Conservation (phyloP, 2,113 vertebrate species). For the Thunnus maccoyii region DNA sequence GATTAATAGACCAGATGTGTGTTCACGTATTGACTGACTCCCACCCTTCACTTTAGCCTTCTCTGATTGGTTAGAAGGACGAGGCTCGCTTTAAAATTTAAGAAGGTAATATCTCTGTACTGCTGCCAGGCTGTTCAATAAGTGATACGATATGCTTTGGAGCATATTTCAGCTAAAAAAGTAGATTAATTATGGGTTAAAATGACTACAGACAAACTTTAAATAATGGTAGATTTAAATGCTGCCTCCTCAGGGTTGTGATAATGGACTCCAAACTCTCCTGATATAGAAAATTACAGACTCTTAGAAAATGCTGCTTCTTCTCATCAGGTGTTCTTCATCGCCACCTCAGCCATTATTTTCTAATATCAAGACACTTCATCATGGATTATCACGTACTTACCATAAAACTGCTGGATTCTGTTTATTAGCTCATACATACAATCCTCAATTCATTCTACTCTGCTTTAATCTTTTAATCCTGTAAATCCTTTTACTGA, state of each 20-base stretch:
- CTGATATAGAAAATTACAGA: not conserved
- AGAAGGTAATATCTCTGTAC: too few species aligned
- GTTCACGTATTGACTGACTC: too few species aligned
- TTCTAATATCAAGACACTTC: not conserved
- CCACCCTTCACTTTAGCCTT: too few species aligned
- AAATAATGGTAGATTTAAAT: constrained; percentile 23
- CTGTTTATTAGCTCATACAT: constrained; percentile 9
- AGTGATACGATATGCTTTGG: too few species aligned
- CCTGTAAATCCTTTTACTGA: constrained; percentile 20
- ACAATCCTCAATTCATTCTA: not conserved
- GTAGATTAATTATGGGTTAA: not conserved
- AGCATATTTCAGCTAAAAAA: too few species aligned
- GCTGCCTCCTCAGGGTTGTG: not conserved
- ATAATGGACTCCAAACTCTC: not conserved
- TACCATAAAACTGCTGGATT: too few species aligned
- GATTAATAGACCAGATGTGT: too few species aligned
- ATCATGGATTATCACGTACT: not conserved
- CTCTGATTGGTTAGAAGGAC: too few species aligned
- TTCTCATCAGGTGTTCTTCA: not conserved
- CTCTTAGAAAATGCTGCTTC: not conserved
- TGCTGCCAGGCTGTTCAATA: too few species aligned
- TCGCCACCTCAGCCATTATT: not conserved
- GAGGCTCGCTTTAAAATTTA: too few species aligned
- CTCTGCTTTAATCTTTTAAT: constrained; percentile 31
- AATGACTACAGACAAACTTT: constrained; percentile 19